Conservation (phyloP, 1,140 invertebrate species). For the Trachelipus rathkii region DNA sequence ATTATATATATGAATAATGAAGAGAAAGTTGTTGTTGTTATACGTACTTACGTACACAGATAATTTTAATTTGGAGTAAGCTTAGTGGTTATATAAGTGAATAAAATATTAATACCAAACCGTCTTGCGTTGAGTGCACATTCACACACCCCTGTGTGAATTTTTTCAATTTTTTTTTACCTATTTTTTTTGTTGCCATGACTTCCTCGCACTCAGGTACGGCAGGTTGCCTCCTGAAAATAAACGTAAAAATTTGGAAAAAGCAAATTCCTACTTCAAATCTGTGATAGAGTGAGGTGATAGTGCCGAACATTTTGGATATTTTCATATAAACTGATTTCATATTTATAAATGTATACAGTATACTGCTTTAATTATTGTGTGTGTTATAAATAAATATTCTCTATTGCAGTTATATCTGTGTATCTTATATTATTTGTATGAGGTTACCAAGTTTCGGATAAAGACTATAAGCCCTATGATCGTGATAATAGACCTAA, state of each 20-base stretch:
- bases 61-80: not conserved
- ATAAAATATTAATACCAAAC: not conserved
- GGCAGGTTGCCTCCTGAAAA: not conserved
- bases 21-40: not conserved
- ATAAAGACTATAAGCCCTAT: no score
- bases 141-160: no score
- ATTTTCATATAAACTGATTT: not conserved
- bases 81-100: not conserved
- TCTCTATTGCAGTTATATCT: not conserved
- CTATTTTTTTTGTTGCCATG: not conserved
- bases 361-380: not conserved
- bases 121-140: not conserved
- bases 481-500: no score
- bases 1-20: not conserved
- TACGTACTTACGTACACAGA: no score
- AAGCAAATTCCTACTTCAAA: not conserved
- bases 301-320: not conserved
- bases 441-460: no score
- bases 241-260: no score
- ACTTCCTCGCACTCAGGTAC: constrained; percentile 4
- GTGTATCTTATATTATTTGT: no score
- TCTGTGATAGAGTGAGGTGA: not conserved
- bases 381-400: not conserved
- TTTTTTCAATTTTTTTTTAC: not conserved
- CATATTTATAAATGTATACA: not conserved